A percentile compares a stretch with the other conserved stretches of the same genome.
Evolutionary conservation across 2,113 vertebrate genomes (phyloP).

Genomic region (Tyrannus savana): DNA sequence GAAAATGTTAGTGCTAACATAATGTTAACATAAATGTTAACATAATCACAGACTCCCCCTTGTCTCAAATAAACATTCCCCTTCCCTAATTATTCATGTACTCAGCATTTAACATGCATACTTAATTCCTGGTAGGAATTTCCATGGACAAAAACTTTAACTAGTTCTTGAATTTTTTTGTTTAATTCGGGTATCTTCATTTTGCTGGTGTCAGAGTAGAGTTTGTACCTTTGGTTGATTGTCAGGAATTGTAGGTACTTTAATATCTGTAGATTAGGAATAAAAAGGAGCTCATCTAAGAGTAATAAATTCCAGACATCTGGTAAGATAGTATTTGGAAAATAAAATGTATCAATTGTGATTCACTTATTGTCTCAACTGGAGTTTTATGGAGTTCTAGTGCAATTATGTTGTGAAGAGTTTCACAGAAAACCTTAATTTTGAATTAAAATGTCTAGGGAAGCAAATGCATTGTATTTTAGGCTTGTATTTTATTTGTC

Average conservation of each 20-base stretch:
- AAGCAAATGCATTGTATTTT: background rate
- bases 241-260: background rate
- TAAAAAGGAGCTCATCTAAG: background rate
- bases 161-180: background rate
- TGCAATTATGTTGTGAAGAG: background rate
- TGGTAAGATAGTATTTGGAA: background rate
- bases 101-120: background rate
- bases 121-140: background rate
- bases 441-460: constrained; percentile 1
- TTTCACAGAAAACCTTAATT: constrained; percentile 5
- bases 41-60: background rate
- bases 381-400: background rate
- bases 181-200: background rate
- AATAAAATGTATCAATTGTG: background rate
- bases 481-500: background rate
- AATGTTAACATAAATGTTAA: background rate
- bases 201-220: background rate
- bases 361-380: background rate
- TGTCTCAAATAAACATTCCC: background rate
- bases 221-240: background rate
- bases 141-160: background rate
- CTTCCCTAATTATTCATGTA: background rate
- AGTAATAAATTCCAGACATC: background rate
- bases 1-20: background rate
- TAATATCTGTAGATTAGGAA: background rate